Base-by-base conservation (phyloP, 2,888 invertebrate genomes). In the Macrosoma leucophasiata region DNA sequence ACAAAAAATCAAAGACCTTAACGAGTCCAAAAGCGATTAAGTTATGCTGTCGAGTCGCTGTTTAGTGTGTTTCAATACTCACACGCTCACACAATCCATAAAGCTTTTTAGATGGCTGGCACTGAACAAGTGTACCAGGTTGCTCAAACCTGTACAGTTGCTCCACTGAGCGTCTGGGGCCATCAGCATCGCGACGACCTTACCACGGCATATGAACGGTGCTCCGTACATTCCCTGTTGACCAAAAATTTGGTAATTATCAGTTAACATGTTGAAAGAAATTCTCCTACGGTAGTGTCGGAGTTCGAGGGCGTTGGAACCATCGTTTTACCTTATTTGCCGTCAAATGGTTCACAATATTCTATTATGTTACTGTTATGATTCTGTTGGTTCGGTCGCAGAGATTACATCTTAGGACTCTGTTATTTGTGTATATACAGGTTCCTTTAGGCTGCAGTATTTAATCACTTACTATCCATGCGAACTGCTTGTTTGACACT, bases 161-260 rank as follows among this genome's bases (percentile, higher is more conserved):
- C 62, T 53, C 82, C 81, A 82, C 43, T 81, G 81, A 0, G 69
- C 76, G 37, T 81, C 79, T 0, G 81, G 79, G 0, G 81, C 71
- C 66, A 65, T 58, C 43, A 79, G n/a, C 62, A 81, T 42, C 0
- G 50, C 82, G 0, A 72, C 59, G 1, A 48, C 55, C 18, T 48
- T 57, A 0, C 74, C 77, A 1, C 51, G 51, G 46, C 81, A 79
- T 14, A 82, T 36, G 12, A 81, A 45, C 3, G 82, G 78, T 1
- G 77, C 54, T 2, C 82, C 82, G 39, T 73, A 81, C 76, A 77
- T 78, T 2, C 79, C 82, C 82, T 82, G 49, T 8, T n/a, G n/a
- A n/a, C n/a, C n/a, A n/a, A n/a, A n/a, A 18, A n/a, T 2, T 21
- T 15, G 12, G 21, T 17, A 19, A 10, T 11, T 17, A 28, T 4